Evolutionary conservation across 2,888 invertebrate species (phyloP).

Genomic region (Drosophila kanekoi): DNA sequence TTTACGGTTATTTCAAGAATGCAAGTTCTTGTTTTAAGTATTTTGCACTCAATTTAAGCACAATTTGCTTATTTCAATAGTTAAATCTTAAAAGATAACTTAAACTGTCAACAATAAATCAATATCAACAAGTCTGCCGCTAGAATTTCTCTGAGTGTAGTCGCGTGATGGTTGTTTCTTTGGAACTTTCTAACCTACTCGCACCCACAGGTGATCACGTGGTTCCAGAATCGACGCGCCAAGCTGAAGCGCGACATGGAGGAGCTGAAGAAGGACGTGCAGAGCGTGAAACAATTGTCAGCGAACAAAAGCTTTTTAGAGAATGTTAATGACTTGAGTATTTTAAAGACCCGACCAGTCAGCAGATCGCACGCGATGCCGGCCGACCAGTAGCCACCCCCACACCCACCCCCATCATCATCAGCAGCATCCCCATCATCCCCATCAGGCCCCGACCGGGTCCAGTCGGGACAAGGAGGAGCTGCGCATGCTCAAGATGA

Average conservation of each 20-base stretch:
- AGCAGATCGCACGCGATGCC: slow-evolving; percentile 75
- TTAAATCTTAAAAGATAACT: no score
- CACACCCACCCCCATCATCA: no score
- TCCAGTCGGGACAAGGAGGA: slow-evolving; percentile 82
- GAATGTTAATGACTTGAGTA: slow-evolving; percentile 95
- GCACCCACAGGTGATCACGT: slow-evolving; percentile 92
- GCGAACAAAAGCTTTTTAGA: slow-evolving; percentile 96
- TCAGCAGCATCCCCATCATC: no score
- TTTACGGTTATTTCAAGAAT: no score
- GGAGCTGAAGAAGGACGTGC: slow-evolving; percentile 98
- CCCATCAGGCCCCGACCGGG: slow-evolving; percentile 22
- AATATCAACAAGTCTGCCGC: no score
- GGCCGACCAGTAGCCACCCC: slow-evolving; percentile 27
- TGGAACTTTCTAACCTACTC: neutral
- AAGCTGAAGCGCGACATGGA: slow-evolving; percentile 99
- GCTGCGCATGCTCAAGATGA: slow-evolving; percentile 83
- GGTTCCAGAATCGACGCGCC: slow-evolving; percentile 97
- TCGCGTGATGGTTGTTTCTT: no score
- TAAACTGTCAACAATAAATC: neutral
- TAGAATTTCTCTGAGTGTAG: slow-evolving; percentile 1
- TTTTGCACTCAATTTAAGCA: no score
- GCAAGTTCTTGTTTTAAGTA: no score
- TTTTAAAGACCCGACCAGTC: slow-evolving; percentile 94
- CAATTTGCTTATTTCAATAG: no score
- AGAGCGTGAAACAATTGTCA: slow-evolving; percentile 94